Percentiles rank a stretch among this genome's conserved stretches.
phyloP scores from a whole-genome alignment of 2,113 vertebrate genomes.

The Megaceryle maxima region DNA sequence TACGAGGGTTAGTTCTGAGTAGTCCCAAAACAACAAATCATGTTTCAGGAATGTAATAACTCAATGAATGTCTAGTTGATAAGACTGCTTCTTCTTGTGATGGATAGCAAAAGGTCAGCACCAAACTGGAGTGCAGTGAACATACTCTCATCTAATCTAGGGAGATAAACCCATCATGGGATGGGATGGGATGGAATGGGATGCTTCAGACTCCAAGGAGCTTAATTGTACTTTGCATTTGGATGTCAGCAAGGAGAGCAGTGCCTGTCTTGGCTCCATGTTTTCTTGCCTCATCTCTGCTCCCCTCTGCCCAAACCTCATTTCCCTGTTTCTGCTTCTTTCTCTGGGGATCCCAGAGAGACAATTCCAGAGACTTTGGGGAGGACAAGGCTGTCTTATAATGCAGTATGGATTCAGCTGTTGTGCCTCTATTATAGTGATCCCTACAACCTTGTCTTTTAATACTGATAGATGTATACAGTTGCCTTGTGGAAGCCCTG shows the following conservation, averaged over 20 bases:
- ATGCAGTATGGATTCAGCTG: neutral
- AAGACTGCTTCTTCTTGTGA: neutral
- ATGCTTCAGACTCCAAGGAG: neutral
- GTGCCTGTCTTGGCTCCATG: accelerated
- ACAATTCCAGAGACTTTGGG: neutral
- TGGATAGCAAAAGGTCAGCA: neutral
- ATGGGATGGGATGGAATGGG: neutral
- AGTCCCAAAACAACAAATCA: neutral
- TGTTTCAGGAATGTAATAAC: neutral
- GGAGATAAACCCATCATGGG: neutral
- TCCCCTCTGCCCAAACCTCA: neutral
- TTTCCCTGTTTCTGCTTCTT: neutral
- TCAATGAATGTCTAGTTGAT: neutral
- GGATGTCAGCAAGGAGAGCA: neutral
- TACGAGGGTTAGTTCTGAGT: neutral
- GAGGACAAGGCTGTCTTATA: neutral
- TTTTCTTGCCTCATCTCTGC: neutral
- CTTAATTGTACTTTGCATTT: neutral
- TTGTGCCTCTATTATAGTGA: neutral
- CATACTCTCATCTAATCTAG: neutral
- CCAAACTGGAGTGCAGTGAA: neutral
- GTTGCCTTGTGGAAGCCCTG: neutral
- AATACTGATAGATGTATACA: neutral
- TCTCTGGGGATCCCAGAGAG: neutral
- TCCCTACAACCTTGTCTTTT: neutral